phyloP scores from a whole-genome alignment of 1,140 invertebrate species.

The Drosophila littoralis region DNA sequence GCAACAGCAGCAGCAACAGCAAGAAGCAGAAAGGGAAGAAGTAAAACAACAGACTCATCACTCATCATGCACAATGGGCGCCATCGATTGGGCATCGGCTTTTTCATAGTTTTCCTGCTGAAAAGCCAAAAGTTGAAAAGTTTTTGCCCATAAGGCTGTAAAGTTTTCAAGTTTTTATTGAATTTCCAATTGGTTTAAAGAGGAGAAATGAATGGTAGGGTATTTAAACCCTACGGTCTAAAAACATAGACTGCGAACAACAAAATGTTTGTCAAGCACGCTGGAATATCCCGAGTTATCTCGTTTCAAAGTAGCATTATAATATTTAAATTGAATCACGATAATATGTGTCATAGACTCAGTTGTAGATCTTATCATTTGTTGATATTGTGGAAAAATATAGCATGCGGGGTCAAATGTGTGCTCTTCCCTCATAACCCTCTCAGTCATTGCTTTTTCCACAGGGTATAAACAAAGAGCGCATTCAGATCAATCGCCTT shows the following conservation, averaged over 20 bases:
- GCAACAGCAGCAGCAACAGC: slow-evolving; percentile 29
- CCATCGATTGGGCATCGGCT: slow-evolving; percentile 24
- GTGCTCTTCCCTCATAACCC: neutral
- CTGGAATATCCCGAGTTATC: too few relatives aligned
- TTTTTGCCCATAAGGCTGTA: neutral
- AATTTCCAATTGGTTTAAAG: slow-evolving; percentile 4
- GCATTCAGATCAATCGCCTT: neutral
- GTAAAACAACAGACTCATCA: slow-evolving; percentile 17
- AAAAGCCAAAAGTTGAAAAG: neutral
- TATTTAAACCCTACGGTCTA: too few relatives aligned
- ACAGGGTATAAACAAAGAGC: slow-evolving; percentile 1
- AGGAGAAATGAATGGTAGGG: neutral
- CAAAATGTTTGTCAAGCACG: too few relatives aligned
- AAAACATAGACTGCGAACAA: too few relatives aligned
- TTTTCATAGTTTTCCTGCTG: slow-evolving; percentile 32
- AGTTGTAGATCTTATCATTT: too few relatives aligned
- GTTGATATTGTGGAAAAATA: too few relatives aligned
- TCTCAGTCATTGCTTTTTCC: neutral
- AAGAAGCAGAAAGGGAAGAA: neutral
- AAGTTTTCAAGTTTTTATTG: neutral
- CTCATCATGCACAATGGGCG: slow-evolving; percentile 32
- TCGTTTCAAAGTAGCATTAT: too few relatives aligned
- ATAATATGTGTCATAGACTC: too few relatives aligned
- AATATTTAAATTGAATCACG: too few relatives aligned
- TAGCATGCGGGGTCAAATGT: neutral